phyloP scores from a whole-genome alignment of 2,888 invertebrate genomes.

The Drosophila aldrichi region DNA sequence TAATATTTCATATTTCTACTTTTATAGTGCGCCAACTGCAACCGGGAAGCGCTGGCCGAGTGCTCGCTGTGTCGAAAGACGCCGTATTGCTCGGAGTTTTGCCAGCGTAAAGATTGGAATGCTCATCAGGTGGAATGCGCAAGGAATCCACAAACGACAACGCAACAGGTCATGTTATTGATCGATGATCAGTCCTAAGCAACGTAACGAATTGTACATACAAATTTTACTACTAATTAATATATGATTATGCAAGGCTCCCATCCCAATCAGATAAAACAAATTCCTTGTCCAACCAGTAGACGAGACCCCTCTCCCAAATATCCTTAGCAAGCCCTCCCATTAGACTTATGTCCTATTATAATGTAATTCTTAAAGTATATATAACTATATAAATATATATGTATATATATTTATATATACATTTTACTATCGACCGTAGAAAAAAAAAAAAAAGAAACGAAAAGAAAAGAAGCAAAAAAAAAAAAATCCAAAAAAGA shows the following conservation, averaged over 20 bases:
- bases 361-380: conserved; percentile 80
- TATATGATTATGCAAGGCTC: conserved; percentile 67
- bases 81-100: conserved; percentile 95
- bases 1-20: neutral
- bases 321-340: conserved; percentile 60
- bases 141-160: conserved; percentile 89
- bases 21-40: conserved; percentile 93
- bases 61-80: conserved; percentile 94
- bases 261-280: conserved; percentile 26
- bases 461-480: conserved; percentile 33
- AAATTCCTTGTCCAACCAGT: conserved; percentile 19
- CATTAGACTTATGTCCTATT: conserved; percentile 74
- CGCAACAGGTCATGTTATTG: conserved; percentile 93
- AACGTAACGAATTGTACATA: conserved; percentile 84
- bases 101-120: conserved; percentile 96
- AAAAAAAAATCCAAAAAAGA: conserved; percentile 37
- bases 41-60: conserved; percentile 94
- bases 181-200: conserved; percentile 89
- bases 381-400: conserved; percentile 69
- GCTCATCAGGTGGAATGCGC: conserved; percentile 94
- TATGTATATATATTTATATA: conserved; percentile 59
- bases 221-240: conserved; percentile 82
- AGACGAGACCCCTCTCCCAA: conserved; percentile 17
- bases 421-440: conserved; percentile 78
- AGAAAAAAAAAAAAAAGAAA: conserved; percentile 50